Conservation (phyloP, 2,113 vertebrate genomes). For the Tautogolabrus adspersus region DNA sequence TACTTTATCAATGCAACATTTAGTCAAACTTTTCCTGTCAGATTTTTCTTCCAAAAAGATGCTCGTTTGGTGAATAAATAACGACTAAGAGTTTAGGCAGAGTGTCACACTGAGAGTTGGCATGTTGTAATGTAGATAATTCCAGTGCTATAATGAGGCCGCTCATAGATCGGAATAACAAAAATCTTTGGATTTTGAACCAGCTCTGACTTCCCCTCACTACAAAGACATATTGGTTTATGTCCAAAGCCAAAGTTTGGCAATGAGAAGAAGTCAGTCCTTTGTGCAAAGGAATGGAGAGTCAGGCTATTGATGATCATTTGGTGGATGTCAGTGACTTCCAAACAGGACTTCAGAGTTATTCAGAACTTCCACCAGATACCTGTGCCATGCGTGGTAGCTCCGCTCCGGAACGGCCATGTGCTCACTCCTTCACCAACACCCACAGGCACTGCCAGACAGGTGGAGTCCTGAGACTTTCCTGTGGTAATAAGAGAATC, state of each 20-base stretch:
- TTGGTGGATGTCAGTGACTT: neutral
- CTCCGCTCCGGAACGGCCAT: too few relatives aligned
- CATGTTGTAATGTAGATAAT: neutral
- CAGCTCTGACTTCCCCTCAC: neutral
- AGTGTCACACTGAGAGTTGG: neutral
- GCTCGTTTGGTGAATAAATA: neutral
- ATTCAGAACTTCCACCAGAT: too few relatives aligned
- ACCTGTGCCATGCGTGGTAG: too few relatives aligned
- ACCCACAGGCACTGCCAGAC: too few relatives aligned
- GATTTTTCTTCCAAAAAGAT: neutral
- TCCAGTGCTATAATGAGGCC: neutral
- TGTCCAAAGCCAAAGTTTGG: neutral
- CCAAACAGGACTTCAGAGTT: neutral
- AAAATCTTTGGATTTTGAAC: neutral
- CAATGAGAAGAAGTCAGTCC: neutral
- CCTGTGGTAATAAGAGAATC: too few relatives aligned
- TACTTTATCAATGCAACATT: neutral
- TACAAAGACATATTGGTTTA: neutral
- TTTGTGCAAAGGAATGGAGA: neutral
- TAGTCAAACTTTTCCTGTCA: neutral
- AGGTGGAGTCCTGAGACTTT: too few relatives aligned
- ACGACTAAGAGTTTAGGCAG: neutral
- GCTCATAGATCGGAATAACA: neutral
- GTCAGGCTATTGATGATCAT: neutral
- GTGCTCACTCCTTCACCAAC: too few relatives aligned